These are phyloP conservation scores for Chouioia cunea DNA, from an alignment of 2,888 invertebrate genomes.

Conservation along the genomic window DNA sequence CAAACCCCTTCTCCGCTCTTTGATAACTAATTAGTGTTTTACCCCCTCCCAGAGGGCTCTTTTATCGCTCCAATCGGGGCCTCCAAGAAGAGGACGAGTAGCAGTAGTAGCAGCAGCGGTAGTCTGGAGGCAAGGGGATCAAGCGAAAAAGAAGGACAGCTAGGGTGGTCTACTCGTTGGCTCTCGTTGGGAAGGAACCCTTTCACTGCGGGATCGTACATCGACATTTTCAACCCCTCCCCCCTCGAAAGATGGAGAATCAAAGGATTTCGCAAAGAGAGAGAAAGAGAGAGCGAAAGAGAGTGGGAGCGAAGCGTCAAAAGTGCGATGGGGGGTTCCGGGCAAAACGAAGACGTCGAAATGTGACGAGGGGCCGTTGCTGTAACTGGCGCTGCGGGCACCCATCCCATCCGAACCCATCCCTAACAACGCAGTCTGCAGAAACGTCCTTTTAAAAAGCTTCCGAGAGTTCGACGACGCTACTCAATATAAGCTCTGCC, in stretches of 20 bases:
- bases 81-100: constrained; percentile 47
- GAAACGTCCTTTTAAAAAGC: constrained; percentile 43
- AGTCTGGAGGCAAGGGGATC: constrained; percentile 13
- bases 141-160: constrained; percentile 31
- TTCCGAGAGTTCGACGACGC: constrained; percentile 37
- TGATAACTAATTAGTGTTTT: constrained; percentile 75
- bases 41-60: constrained; percentile 54
- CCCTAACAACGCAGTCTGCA: constrained; percentile 48
- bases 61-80: constrained; percentile 66
- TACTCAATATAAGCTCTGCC: constrained; percentile 30
- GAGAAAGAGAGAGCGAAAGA: constrained; percentile 10
- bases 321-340: constrained; percentile 54
- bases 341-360: constrained; percentile 39
- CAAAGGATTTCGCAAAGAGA: constrained; percentile 64
- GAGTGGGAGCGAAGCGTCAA: constrained; percentile 58
- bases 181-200: constrained; percentile 54
- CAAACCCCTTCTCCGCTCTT: constrained; percentile 70
- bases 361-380: constrained; percentile 23
- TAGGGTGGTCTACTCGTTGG: constrained; percentile 30
- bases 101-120: too few relatives aligned
- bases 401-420: neutral
- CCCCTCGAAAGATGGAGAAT: constrained; percentile 63
- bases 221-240: constrained; percentile 58
- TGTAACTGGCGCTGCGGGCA: constrained; percentile 7
- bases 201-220: constrained; percentile 59